Conservation (phyloP, 1,140 invertebrate species). For the Tetramorium simillimum region DNA sequence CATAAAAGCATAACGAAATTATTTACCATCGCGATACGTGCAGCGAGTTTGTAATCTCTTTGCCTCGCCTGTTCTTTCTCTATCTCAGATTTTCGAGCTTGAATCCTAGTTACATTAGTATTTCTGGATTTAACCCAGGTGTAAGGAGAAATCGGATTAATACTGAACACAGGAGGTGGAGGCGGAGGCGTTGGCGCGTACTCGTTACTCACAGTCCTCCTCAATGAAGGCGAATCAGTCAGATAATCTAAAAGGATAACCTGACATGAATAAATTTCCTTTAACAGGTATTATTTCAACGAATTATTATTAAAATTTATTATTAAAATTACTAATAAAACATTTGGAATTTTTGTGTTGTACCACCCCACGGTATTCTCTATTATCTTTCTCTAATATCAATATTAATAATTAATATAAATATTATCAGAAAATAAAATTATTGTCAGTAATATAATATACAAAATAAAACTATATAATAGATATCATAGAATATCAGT, state of each 20-base stretch:
- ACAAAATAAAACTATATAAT: no score
- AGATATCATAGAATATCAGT: no score
- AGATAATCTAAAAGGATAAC: constrained; percentile 77
- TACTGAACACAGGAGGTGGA: constrained; percentile 82
- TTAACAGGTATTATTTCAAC: not conserved
- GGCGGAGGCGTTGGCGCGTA: constrained; percentile 82
- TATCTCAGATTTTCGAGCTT: constrained; percentile 71
- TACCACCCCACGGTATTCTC: no score
- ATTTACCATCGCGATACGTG: constrained; percentile 76
- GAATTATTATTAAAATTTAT: no score
- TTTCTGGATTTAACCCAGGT: constrained; percentile 80
- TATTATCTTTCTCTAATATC: no score
- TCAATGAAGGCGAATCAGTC: constrained; percentile 77
- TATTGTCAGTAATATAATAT: no score
- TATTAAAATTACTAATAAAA: no score
- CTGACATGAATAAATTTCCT: not conserved
- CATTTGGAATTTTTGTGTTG: no score
- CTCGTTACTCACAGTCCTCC: constrained; percentile 83
- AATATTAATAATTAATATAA: no score
- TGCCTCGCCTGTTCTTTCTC: constrained; percentile 78
- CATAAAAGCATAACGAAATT: not conserved
- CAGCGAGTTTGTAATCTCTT: constrained; percentile 79
- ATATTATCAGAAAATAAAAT: no score
- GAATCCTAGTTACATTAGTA: constrained; percentile 67
- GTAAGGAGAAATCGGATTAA: constrained; percentile 77